Conservation (phyloP, 2,888 invertebrate species). For the Leptarthrus brevirostris region DNA sequence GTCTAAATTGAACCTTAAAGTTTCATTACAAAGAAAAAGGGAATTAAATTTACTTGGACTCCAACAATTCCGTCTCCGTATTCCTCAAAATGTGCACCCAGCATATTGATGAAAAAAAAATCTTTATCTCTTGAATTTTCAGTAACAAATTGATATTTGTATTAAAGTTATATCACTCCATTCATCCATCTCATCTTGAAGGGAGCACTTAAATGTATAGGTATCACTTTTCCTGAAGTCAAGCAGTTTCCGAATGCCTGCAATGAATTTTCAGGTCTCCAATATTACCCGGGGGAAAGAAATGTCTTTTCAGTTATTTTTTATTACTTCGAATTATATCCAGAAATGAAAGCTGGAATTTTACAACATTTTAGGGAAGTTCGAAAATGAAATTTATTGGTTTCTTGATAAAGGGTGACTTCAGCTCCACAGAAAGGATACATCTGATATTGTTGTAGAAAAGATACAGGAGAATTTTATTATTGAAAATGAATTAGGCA, state of each 20-base stretch:
- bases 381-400: conserved; percentile 36
- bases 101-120: too few species aligned
- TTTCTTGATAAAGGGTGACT: conserved; percentile 29
- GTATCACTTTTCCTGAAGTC: conserved; percentile 21
- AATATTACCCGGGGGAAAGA: too few species aligned
- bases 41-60: too few species aligned
- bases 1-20: too few species aligned
- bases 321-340: conserved; percentile 26
- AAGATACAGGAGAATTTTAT: too few species aligned
- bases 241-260: background rate
- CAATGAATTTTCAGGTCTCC: too few species aligned
- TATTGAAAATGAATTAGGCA: too few species aligned
- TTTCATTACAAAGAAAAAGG: too few species aligned
- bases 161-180: conserved; percentile 24
- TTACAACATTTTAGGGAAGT: conserved; percentile 15
- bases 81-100: too few species aligned
- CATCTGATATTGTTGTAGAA: too few species aligned
- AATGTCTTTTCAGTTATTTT: conserved; percentile 14
- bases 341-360: conserved; percentile 24
- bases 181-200: conserved; percentile 3
- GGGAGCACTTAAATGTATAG: background rate
- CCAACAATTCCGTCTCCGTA: too few species aligned
- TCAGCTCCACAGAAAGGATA: too few species aligned
- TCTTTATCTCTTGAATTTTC: conserved; percentile 7
- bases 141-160: conserved; percentile 32